These are phyloP conservation scores for Ophiodon elongatus DNA, from an alignment of 2,113 vertebrate genomes.

Conservation along the genomic window DNA sequence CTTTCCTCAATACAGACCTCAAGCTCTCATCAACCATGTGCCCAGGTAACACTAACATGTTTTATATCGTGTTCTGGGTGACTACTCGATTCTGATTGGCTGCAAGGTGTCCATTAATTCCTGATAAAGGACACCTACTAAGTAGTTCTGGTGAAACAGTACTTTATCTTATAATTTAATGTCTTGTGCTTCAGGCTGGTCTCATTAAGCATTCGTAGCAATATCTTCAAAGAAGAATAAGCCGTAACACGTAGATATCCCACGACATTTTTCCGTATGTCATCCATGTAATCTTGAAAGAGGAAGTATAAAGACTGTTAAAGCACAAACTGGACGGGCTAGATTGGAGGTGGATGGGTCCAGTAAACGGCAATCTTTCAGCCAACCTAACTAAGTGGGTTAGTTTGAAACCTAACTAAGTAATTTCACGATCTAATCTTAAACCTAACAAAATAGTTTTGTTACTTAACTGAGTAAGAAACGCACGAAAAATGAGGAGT, in stretches of 20 bases:
- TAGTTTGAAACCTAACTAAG: not conserved
- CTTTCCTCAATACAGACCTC: conserved; percentile 89
- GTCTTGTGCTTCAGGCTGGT: not conserved
- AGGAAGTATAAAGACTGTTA: not conserved
- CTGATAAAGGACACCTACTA: not conserved
- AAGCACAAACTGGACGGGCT: not conserved
- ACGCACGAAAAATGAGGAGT: not conserved
- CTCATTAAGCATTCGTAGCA: not conserved
- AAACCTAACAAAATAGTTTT: no score
- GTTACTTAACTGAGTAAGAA: no score
- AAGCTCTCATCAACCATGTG: conserved; percentile 92
- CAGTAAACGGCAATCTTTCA: no score
- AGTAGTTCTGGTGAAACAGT: not conserved
- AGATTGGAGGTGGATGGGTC: not conserved
- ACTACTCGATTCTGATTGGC: not conserved
- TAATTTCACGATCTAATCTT: no score
- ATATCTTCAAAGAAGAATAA: no score
- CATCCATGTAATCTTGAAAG: not conserved
- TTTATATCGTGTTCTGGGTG: not conserved
- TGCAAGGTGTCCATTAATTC: not conserved
- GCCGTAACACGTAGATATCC: no score
- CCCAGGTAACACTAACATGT: conserved; percentile 86
- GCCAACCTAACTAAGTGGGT: not conserved
- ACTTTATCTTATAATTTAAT: not conserved
- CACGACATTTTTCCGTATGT: no score